A percentile compares a stretch with the other conserved stretches of the same genome.
Conservation (phyloP, 2,888 invertebrate species). For the Hartigia nigra region DNA sequence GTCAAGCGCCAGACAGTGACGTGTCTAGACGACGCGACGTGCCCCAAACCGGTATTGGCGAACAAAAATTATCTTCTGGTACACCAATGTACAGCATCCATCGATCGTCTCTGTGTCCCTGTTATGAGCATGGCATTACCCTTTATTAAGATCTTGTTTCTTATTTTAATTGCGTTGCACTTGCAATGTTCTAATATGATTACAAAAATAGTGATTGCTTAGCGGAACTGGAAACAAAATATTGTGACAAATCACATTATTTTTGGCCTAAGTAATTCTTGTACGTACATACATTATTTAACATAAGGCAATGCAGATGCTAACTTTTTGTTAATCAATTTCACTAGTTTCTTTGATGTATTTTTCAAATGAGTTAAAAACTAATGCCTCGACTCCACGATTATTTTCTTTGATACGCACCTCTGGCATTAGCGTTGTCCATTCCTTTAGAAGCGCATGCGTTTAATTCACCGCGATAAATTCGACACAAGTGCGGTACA, state of each 20-base stretch:
- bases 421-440: not conserved
- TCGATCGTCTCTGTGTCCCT: not conserved
- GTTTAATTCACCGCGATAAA: not conserved
- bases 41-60: not conserved
- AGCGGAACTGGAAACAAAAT: not conserved
- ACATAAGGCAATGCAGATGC: not conserved
- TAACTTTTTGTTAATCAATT: not conserved
- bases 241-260: not conserved
- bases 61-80: not conserved
- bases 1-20: slow-evolving; percentile 30
- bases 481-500: not conserved
- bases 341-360: not conserved
- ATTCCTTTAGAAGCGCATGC: not conserved
- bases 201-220: not conserved
- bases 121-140: not conserved
- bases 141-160: not conserved
- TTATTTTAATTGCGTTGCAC: not conserved
- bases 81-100: not conserved
- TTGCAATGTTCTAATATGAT: not conserved
- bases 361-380: not conserved
- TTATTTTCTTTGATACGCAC: not conserved
- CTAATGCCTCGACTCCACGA: not conserved
- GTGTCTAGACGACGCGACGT: not conserved
- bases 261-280: not conserved
- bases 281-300: not conserved